Evolutionary conservation across 1,140 invertebrate genomes (phyloP).

Genomic region (Diachasmimorpha longicaudata): DNA sequence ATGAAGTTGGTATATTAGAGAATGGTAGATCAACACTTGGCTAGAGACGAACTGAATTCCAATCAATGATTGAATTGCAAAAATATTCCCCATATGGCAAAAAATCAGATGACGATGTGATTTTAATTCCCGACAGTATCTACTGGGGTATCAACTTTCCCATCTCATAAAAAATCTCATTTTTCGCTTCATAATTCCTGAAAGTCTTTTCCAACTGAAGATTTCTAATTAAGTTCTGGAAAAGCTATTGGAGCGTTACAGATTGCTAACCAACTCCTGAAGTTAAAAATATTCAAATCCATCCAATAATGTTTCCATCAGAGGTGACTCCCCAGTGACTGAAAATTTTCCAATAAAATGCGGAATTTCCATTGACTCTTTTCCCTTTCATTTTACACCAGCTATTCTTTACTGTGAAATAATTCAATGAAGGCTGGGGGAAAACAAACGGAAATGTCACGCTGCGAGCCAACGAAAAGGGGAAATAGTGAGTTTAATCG

Average conservation of each 20-base stretch:
- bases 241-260: neutral
- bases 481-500: neutral
- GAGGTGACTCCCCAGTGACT: neutral
- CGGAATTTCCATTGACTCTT: neutral
- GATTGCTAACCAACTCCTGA: neutral
- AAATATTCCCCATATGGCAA: too few relatives aligned
- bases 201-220: neutral
- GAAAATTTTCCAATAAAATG: neutral
- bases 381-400: neutral
- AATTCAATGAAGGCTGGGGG: neutral
- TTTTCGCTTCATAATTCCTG: neutral
- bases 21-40: neutral
- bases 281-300: neutral
- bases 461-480: neutral
- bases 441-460: neutral
- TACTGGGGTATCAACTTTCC: too few relatives aligned
- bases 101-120: too few relatives aligned
- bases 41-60: too few relatives aligned
- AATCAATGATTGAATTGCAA: too few relatives aligned
- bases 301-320: neutral
- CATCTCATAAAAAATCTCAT: neutral
- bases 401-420: neutral
- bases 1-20: neutral
- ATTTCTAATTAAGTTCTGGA: neutral
- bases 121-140: too few relatives aligned